A percentile compares a stretch with the other conserved stretches of the same genome.
Conservation (phyloP, 2,888 invertebrate species). For the Melinopterus prodromus region DNA sequence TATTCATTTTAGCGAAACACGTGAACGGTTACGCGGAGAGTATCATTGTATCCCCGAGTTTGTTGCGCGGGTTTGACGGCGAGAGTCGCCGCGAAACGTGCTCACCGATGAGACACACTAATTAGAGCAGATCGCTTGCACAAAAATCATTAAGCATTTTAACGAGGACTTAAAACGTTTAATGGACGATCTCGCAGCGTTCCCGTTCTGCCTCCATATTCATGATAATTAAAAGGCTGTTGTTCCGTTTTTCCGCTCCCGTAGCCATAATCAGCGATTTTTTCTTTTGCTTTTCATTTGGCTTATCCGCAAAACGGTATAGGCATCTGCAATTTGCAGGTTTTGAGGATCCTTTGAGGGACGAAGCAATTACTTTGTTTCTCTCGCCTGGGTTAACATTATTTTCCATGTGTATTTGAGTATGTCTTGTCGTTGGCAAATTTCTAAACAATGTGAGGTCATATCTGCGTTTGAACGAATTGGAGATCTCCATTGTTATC, state of each 20-base stretch:
- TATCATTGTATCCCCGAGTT: background rate
- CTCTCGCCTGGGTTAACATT: too few species aligned
- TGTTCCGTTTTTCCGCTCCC: background rate
- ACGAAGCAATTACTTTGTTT: too few species aligned
- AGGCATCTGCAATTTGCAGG: too few species aligned
- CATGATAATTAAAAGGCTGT: slow-evolving; percentile 22
- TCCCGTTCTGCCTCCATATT: slow-evolving; percentile 15
- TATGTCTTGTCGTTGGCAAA: too few species aligned
- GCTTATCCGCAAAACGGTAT: background rate
- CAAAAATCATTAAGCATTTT: slow-evolving; percentile 25
- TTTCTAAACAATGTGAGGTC: too few species aligned
- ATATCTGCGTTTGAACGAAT: too few species aligned
- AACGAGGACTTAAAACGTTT: slow-evolving; percentile 26
- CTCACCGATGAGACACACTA: slow-evolving; percentile 17
- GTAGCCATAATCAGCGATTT: background rate
- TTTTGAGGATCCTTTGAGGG: too few species aligned
- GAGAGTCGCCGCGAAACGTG: background rate
- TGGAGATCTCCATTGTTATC: too few species aligned
- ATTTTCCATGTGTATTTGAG: too few species aligned
- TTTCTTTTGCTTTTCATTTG: background rate
- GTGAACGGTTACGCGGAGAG: background rate
- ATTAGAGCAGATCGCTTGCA: slow-evolving; percentile 25
- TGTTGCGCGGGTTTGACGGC: background rate
- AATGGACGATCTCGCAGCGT: slow-evolving; percentile 23
- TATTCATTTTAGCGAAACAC: background rate